Conservation (phyloP, 2,797 vertebrate species). For the Gobionotothen gibberifrons region DNA sequence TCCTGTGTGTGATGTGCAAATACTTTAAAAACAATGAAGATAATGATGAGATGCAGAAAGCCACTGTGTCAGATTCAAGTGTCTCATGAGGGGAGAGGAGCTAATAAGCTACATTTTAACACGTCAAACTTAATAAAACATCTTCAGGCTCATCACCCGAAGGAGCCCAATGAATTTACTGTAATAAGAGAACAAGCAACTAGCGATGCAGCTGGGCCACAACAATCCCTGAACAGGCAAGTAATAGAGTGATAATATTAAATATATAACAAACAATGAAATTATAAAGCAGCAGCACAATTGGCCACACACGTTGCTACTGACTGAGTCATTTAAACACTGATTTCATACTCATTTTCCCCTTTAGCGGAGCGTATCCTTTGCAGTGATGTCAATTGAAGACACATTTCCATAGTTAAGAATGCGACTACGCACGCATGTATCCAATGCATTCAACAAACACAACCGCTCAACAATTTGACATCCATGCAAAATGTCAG, state of each 20-base stretch:
- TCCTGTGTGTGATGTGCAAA: constrained; percentile 21
- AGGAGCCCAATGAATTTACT: constrained; percentile 62
- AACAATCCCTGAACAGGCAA: constrained; percentile 30
- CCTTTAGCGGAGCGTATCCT: background rate
- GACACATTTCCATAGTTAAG: background rate
- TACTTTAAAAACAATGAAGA: constrained; percentile 13
- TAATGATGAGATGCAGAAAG: constrained; percentile 53
- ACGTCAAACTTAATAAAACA: constrained; percentile 65
- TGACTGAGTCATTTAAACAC: background rate
- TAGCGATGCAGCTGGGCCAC: constrained; percentile 32
- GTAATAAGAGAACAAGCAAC: constrained; percentile 57
- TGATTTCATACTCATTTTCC: background rate
- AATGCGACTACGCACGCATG: too few relatives aligned
- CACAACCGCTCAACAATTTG: too few relatives aligned
- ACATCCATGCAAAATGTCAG: too few relatives aligned
- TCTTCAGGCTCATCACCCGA: constrained; percentile 57
- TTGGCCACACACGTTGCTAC: background rate
- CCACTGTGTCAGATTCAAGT: constrained; percentile 37
- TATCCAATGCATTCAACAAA: too few relatives aligned
- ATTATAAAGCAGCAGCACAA: constrained; percentile 14
- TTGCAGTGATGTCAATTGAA: background rate
- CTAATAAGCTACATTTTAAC: constrained; percentile 64
- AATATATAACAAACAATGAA: constrained; percentile 28
- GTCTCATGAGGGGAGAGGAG: constrained; percentile 46
- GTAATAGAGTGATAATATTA: constrained; percentile 21